These are phyloP conservation scores for Probaryconus sp. DNA, from an alignment of 1,140 invertebrate genomes.

Conservation along the genomic window DNA sequence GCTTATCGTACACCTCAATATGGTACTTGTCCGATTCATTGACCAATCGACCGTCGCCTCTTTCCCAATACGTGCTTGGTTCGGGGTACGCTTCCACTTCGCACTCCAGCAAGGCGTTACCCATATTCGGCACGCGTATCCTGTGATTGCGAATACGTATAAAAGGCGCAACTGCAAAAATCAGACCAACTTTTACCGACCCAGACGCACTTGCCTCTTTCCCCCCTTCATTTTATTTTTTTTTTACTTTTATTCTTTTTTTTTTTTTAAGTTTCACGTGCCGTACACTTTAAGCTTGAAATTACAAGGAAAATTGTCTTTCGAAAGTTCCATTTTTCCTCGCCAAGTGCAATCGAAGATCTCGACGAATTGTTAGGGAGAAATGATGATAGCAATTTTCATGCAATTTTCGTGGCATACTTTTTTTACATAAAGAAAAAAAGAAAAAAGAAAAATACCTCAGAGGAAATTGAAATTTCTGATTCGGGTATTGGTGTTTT, in stretches of 20 bases:
- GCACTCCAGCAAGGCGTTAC: slow-evolving; percentile 86
- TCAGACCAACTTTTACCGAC: slow-evolving; percentile 18
- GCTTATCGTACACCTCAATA: slow-evolving; percentile 80
- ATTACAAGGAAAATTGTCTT: slow-evolving; percentile 22
- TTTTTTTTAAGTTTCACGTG: slow-evolving; percentile 6
- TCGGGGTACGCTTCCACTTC: slow-evolving; percentile 93
- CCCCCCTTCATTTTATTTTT: not conserved
- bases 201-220: not conserved
- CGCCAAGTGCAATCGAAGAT: slow-evolving; percentile 20
- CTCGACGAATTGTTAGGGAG: no score
- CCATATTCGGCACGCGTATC: slow-evolving; percentile 84
- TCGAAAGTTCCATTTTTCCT: not conserved
- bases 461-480: no score
- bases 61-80: slow-evolving; percentile 91
- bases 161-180: slow-evolving; percentile 87
- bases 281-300: slow-evolving; percentile 6
- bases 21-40: slow-evolving; percentile 84
- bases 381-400: no score
- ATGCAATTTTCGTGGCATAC: no score
- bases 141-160: slow-evolving; percentile 87
- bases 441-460: no score
- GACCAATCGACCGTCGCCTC: slow-evolving; percentile 85
- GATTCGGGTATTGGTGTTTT: no score
- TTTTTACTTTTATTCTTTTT: slow-evolving; percentile 5
- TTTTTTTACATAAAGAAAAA: no score